These are phyloP conservation scores for Drosophila setifemur DNA, from an alignment of 1,140 invertebrate species.

Conservation along the genomic window DNA sequence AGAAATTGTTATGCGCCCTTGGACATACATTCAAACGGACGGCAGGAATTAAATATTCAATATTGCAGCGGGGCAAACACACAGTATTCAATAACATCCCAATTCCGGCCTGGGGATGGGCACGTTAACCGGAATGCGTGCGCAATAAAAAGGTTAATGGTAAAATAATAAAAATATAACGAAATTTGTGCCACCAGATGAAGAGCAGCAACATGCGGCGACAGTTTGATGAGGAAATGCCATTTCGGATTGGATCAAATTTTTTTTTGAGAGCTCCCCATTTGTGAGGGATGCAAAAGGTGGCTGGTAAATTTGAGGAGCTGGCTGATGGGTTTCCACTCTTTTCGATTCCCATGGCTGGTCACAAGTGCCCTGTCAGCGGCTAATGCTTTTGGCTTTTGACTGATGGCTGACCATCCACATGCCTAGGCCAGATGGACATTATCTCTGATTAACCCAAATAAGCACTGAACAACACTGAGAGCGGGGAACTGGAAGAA, in stretches of 20 bases:
- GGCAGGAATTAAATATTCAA: constrained; percentile 74
- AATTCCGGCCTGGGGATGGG: constrained; percentile 43
- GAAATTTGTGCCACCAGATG: constrained; percentile 25
- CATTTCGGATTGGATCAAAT: constrained; percentile 11
- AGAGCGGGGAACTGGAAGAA: neutral
- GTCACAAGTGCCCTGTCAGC: constrained; percentile 17
- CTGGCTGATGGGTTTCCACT: neutral
- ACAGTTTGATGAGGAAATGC: constrained; percentile 41
- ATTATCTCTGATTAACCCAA: constrained; percentile 29
- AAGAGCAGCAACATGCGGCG: constrained; percentile 4
- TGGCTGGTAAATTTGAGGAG: neutral
- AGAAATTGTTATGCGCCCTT: constrained; percentile 60
- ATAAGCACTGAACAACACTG: neutral
- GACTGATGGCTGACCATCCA: constrained; percentile 12
- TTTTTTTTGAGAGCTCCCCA: neutral
- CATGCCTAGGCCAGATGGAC: constrained; percentile 17
- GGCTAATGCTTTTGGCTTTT: constrained; percentile 32
- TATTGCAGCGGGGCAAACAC: constrained; percentile 59
- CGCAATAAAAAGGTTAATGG: constrained; percentile 76
- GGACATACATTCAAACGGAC: constrained; percentile 39
- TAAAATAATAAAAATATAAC: constrained; percentile 57
- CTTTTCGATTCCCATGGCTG: neutral
- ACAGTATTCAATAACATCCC: constrained; percentile 64
- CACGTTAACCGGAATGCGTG: constrained; percentile 49
- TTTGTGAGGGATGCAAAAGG: neutral